These are phyloP conservation scores for Philaethria dido DNA, from an alignment of 2,888 invertebrate genomes.

Conservation along the genomic window DNA sequence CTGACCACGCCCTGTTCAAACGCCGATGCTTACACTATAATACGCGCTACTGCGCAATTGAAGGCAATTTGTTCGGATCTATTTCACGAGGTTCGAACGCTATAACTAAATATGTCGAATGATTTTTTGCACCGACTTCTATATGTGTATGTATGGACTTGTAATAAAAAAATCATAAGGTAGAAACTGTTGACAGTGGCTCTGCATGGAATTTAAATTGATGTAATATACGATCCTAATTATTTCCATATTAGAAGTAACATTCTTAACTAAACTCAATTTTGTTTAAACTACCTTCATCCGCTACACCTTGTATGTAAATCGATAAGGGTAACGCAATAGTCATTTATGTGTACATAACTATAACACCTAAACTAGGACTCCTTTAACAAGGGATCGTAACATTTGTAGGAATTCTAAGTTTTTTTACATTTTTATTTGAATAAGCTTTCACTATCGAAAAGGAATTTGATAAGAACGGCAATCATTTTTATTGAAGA, in stretches of 20 bases:
- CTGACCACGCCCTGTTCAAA: slow-evolving; percentile 72
- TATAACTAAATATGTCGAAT: slow-evolving; percentile 48
- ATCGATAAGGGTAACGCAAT: slow-evolving; percentile 6
- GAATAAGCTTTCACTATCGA: not conserved
- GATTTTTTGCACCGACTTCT: slow-evolving; percentile 45
- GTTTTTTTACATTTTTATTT: not conserved
- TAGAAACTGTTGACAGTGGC: not conserved
- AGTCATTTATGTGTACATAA: not conserved
- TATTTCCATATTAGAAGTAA: slow-evolving; percentile 15
- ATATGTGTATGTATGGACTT: slow-evolving; percentile 29
- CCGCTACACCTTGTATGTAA: slow-evolving; percentile 20
- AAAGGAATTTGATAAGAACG: no score
- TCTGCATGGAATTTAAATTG: slow-evolving; percentile 13
- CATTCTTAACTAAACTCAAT: slow-evolving; percentile 11
- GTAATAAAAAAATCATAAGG: slow-evolving; percentile 26
- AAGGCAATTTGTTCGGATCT: slow-evolving; percentile 50
- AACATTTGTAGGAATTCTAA: no score
- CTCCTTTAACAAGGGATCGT: not conserved
- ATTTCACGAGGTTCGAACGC: slow-evolving; percentile 48
- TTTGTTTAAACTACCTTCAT: slow-evolving; percentile 20
- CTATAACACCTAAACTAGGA: not conserved
- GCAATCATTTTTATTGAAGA: no score
- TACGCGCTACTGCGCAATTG: slow-evolving; percentile 57
- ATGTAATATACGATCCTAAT: slow-evolving; percentile 23
- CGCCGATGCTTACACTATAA: slow-evolving; percentile 63